A percentile compares a stretch with the other conserved stretches of the same genome.
phyloP scores from a whole-genome alignment of 2,888 invertebrate genomes.

The Chaitophorus viminalis region DNA sequence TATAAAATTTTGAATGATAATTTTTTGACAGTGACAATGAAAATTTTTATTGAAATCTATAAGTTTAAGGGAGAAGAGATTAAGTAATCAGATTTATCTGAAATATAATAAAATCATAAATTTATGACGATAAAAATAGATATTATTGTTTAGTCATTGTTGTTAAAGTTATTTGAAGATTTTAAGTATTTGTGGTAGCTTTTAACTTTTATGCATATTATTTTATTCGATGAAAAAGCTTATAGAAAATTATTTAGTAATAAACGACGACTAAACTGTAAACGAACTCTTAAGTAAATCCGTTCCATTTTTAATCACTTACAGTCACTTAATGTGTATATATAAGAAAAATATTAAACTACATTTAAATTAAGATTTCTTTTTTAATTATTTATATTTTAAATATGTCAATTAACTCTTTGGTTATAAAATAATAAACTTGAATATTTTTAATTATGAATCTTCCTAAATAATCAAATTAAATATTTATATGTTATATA shows the following conservation, averaged over 20 bases:
- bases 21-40: no score
- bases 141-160: no score
- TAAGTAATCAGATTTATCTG: no score
- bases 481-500: background rate
- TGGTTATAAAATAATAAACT: conserved; percentile 2
- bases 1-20: no score
- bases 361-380: background rate
- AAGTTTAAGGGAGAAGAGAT: no score
- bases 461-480: background rate
- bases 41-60: no score
- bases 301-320: background rate
- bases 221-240: no score
- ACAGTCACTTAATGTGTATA: background rate
- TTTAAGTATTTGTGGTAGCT: background rate
- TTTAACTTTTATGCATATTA: background rate
- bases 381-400: conserved; percentile 15
- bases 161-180: background rate
- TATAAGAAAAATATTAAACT: background rate
- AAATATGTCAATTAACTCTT: conserved; percentile 15
- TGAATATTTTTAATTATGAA: conserved; percentile 4
- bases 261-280: no score
- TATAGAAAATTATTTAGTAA: no score
- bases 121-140: no score
- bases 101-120: no score
- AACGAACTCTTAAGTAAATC: background rate